These are phyloP conservation scores for Pseudoatta argentina DNA, from an alignment of 1,140 invertebrate species.

Conservation along the genomic window DNA sequence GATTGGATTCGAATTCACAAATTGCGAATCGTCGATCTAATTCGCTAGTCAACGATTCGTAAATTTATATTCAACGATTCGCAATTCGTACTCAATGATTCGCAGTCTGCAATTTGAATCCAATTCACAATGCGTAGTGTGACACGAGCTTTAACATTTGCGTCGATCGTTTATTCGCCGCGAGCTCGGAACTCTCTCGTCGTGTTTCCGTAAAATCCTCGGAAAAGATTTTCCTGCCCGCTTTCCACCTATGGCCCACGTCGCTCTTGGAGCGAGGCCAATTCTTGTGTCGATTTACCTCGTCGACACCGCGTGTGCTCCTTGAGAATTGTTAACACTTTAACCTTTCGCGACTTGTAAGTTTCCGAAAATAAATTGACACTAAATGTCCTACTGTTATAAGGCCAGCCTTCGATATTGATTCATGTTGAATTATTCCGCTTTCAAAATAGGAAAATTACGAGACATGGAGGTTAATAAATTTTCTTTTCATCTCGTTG, in stretches of 20 bases:
- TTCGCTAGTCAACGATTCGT: no score
- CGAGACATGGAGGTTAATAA: background rate
- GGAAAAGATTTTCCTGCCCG: background rate
- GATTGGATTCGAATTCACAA: no score
- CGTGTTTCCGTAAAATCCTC: slow-evolving; percentile 8
- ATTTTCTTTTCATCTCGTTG: slow-evolving; percentile 15
- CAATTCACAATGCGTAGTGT: no score
- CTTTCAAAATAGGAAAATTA: slow-evolving; percentile 3
- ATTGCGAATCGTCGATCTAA: no score
- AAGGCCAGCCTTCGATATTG: slow-evolving; percentile 1
- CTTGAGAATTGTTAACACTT: slow-evolving; percentile 58
- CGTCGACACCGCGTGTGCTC: slow-evolving; percentile 33
- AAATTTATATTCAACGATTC: no score
- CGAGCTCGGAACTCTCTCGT: background rate
- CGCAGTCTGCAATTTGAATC: no score
- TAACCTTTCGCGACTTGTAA: slow-evolving; percentile 43
- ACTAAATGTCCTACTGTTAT: background rate
- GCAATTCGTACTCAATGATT: no score
- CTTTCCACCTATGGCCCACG: background rate
- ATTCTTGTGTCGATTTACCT: background rate
- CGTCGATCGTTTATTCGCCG: slow-evolving; percentile 51
- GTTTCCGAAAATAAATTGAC: slow-evolving; percentile 36
- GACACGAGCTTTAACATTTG: background rate
- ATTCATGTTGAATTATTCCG: slow-evolving; percentile 2
- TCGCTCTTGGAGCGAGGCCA: slow-evolving; percentile 62